Conservation (phyloP, 2,888 invertebrate genomes). For the Orthosia gothica region DNA sequence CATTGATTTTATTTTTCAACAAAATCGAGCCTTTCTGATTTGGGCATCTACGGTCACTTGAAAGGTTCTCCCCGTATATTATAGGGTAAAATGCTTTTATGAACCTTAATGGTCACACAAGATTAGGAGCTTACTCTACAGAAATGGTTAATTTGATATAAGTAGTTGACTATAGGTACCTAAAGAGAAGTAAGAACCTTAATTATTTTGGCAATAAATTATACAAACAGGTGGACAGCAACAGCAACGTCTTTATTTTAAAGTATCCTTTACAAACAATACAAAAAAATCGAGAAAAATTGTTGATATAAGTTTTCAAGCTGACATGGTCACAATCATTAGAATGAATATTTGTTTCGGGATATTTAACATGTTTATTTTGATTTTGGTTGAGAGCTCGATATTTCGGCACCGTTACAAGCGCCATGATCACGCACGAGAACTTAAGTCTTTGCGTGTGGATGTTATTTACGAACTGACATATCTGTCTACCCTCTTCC, state of each 20-base stretch:
- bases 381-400: too few relatives aligned
- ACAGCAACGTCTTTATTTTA: slow-evolving; percentile 49
- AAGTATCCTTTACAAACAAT: slow-evolving; percentile 38
- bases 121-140: neutral
- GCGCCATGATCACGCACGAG: too few relatives aligned
- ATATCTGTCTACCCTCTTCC: too few relatives aligned
- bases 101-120: neutral
- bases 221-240: slow-evolving; percentile 11
- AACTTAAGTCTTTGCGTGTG: too few relatives aligned
- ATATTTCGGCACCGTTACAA: too few relatives aligned
- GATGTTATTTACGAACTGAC: too few relatives aligned
- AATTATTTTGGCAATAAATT: slow-evolving; percentile 8
- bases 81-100: neutral
- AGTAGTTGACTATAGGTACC: neutral
- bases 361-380: too few relatives aligned
- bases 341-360: too few relatives aligned
- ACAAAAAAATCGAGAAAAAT: slow-evolving; percentile 49
- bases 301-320: slow-evolving; percentile 6
- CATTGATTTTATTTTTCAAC: too few relatives aligned
- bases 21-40: too few relatives aligned
- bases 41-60: too few relatives aligned
- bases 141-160: neutral
- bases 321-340: too few relatives aligned
- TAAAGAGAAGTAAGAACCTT: neutral
- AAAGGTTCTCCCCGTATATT: neutral